Base-by-base conservation (phyloP, 35 echinoderm and acorn worm species). In the Patiria miniata region DNA sequence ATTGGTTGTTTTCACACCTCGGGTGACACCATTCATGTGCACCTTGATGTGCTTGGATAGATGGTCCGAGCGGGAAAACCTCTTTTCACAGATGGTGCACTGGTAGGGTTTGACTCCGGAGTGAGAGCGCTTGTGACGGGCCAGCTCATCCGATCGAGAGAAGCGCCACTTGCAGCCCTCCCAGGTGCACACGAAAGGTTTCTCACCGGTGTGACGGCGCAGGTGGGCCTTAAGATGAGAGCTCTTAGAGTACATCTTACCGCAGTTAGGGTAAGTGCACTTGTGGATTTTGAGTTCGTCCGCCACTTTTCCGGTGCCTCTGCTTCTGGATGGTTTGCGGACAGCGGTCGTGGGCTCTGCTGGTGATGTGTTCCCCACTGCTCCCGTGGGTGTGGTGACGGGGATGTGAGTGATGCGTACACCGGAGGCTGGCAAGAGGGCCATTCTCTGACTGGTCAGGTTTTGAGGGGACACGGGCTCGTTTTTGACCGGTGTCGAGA, bases 281-380 rank as follows among this genome's bases (percentile, higher is more conserved):
- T 98, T 98, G 60, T 98, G 96, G 73, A 98, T 94, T 78, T 98
- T 98, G 1, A 97, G 95, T 88, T 98, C 96, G 38, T 98, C 96
- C 9, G 96, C 92, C 17, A 90, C 89, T 81, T 91, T 94, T 29
- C 79, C 79, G 9, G 57, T 59, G 26, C 79, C 60, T 15, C 81
- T 82, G 14, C 51, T 68, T 83, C 61, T 84, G 44, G 22, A 26
- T 52, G 78, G 60, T 10, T 76, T 85, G 65, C 38, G 47, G 82
- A 80, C 23, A 60, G 32, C 34, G n/a, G 34, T 23, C 10, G 14
- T 23, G 65, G 65, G 26, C 26, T 73, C 65, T 26, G 65, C 10
- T 22, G 34, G 65, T 32, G 65, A 73, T 6, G 42, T 47, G 65
- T 73, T 26, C 19, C 19, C 34, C 19, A 30, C 65, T 26, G 23